A percentile compares a stretch with the other conserved stretches of the same genome.
Conservation (phyloP, 1,140 invertebrate species). For the Nymphalis io region DNA sequence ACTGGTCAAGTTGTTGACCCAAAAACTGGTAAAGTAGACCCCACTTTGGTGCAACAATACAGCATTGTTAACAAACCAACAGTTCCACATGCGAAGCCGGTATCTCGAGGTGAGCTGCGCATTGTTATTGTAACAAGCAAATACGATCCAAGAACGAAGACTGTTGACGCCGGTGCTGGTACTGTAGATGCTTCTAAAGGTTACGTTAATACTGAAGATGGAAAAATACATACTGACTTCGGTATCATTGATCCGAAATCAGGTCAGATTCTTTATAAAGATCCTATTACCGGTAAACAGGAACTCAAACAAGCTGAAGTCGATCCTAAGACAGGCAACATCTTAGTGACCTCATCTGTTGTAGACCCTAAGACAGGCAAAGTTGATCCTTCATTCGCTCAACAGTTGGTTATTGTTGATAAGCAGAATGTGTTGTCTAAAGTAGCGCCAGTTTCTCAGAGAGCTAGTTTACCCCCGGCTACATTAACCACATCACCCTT, state of each 20-base stretch:
- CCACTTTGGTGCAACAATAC: conserved; percentile 81
- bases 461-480: conserved; percentile 63
- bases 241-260: conserved; percentile 82
- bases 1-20: conserved; percentile 83
- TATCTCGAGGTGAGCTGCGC: conserved; percentile 78
- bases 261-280: conserved; percentile 79
- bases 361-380: conserved; percentile 82
- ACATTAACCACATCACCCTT: conserved; percentile 63
- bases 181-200: conserved; percentile 80
- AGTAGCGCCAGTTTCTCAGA: conserved; percentile 55
- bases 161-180: conserved; percentile 79
- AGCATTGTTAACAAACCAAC: conserved; percentile 80
- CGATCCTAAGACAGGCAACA: conserved; percentile 81
- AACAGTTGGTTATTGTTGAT: conserved; percentile 72
- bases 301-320: conserved; percentile 81
- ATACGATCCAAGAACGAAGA: conserved; percentile 81
- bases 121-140: conserved; percentile 82
- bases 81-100: conserved; percentile 74
- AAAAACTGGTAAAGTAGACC: conserved; percentile 83
- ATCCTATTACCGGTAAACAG: conserved; percentile 82
- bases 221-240: conserved; percentile 83
- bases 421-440: conserved; percentile 71
- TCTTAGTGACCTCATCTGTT: conserved; percentile 80
- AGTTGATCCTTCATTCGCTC: conserved; percentile 74
- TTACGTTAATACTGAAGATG: conserved; percentile 81